Evolutionary conservation across 1,140 invertebrate species (phyloP).

Genomic region (Drosophila sturtevanti): DNA sequence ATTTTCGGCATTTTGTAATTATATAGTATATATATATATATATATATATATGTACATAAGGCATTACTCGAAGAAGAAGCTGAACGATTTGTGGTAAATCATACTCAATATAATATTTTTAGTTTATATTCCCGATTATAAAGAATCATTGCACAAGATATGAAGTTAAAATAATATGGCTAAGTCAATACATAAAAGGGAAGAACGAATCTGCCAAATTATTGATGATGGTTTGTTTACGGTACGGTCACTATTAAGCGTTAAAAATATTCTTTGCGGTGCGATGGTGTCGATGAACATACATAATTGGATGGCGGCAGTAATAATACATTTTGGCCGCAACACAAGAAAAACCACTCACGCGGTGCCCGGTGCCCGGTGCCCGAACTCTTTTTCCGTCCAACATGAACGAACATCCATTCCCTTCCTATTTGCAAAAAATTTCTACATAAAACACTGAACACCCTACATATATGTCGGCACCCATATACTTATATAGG

Average conservation of each 20-base stretch:
- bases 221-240: constrained; percentile 52
- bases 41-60: not conserved
- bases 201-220: constrained; percentile 35
- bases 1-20: not conserved
- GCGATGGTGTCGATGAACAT: constrained; percentile 49
- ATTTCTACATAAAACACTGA: constrained; percentile 4
- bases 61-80: not conserved
- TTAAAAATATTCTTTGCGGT: constrained; percentile 48
- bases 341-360: constrained; percentile 42
- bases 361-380: not conserved
- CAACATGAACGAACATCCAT: constrained; percentile 39
- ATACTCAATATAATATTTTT: not conserved
- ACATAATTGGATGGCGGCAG: constrained; percentile 53
- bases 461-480: constrained; percentile 1
- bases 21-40: not conserved
- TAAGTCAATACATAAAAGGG: constrained; percentile 5
- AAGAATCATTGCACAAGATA: not conserved
- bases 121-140: constrained; percentile 4
- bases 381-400: constrained; percentile 28
- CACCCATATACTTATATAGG: not conserved
- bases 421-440: constrained; percentile 8
- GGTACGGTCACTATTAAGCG: constrained; percentile 46
- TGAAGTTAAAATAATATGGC: not conserved
- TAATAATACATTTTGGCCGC: constrained; percentile 59
- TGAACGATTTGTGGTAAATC: not conserved